Evolutionary conservation across 2,888 invertebrate species (phyloP).

Genomic region (Pyrrhosoma nymphula): DNA sequence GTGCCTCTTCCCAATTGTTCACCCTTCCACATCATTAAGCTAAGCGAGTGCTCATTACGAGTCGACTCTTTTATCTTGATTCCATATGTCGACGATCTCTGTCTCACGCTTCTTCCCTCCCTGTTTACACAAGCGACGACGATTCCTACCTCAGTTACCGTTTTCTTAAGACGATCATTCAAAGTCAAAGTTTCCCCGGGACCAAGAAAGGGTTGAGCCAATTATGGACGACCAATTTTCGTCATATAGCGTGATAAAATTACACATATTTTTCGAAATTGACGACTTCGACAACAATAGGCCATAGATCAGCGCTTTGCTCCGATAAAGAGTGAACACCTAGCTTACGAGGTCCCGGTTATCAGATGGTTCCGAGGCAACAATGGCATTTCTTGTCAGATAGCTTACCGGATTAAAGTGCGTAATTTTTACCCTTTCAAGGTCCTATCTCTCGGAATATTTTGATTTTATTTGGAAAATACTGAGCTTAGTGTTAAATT

Average conservation of each 20-base stretch:
- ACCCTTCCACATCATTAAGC: constrained; percentile 8
- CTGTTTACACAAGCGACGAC: background rate
- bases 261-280: constrained; percentile 2
- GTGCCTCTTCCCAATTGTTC: background rate
- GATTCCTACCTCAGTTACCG: constrained; percentile 28
- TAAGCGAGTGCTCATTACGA: constrained; percentile 45
- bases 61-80: constrained; percentile 14
- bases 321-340: background rate
- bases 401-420: background rate
- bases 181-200: background rate
- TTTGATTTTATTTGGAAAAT: too few species aligned
- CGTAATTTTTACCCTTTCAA: background rate
- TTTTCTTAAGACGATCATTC: background rate
- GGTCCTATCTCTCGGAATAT: too few species aligned
- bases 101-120: constrained; percentile 35
- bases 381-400: background rate
- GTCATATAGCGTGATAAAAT: background rate
- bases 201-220: background rate
- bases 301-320: background rate
- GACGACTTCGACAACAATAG: background rate
- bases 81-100: constrained; percentile 44
- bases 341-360: background rate
- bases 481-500: too few species aligned
- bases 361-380: background rate
- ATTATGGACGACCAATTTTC: background rate